Evolutionary conservation across 2,888 invertebrate genomes (phyloP).

Genomic region (Pristionchus arcanus): DNA sequence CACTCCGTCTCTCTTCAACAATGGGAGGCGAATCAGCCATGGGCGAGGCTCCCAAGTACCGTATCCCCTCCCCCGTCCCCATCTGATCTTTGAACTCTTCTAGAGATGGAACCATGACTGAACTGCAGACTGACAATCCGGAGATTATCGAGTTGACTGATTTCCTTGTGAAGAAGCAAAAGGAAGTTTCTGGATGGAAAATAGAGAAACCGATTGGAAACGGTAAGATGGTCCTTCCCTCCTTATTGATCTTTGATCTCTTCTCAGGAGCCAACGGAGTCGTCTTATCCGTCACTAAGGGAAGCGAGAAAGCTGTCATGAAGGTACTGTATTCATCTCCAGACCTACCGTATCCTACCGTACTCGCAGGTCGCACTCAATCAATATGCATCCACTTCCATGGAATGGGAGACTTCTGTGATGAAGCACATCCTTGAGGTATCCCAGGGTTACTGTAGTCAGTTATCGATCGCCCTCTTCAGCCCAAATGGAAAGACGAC

Average conservation of each 20-base stretch:
- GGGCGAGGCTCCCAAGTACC: neutral
- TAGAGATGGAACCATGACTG: constrained; percentile 24
- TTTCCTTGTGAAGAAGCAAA: constrained; percentile 44
- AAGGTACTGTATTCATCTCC: constrained; percentile 5
- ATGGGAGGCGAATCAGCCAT: constrained; percentile 18
- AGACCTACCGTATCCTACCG: neutral
- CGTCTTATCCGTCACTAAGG: neutral
- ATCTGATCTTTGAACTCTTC: constrained; percentile 33
- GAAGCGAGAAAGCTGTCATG: constrained; percentile 50
- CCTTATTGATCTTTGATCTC: constrained; percentile 32
- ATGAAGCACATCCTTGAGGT: constrained; percentile 40
- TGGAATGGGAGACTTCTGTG: constrained; percentile 45
- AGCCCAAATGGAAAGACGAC: constrained; percentile 48
- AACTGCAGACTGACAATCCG: constrained; percentile 49
- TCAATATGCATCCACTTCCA: constrained; percentile 1
- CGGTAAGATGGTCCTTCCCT: neutral
- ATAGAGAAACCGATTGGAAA: constrained; percentile 51
- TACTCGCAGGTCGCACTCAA: constrained; percentile 38
- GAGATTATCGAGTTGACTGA: constrained; percentile 49
- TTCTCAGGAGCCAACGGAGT: constrained; percentile 42
- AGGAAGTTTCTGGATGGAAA: constrained; percentile 37
- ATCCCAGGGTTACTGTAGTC: neutral
- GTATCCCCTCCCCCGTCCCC: neutral
- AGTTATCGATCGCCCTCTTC: neutral
- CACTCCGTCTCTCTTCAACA: neutral